Evolutionary conservation across 53 echinoderm and acorn worm species (phyloP).

Genomic region (Astropecten irregularis): DNA sequence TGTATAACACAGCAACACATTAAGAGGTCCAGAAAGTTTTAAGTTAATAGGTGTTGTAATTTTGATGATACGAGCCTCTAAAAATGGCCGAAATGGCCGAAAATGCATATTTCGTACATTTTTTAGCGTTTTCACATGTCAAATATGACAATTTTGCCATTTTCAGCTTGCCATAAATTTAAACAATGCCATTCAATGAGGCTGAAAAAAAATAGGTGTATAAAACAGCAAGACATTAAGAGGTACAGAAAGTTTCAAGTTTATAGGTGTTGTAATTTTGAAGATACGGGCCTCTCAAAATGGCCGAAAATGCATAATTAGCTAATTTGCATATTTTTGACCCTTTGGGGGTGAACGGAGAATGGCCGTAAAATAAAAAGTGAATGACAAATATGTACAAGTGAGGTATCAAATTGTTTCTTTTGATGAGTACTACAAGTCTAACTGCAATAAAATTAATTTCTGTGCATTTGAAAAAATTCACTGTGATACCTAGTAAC

Average conservation of each 20-base stretch:
- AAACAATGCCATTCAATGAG: background rate
- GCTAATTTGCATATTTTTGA: conserved; percentile 10
- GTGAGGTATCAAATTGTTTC: conserved; percentile 1
- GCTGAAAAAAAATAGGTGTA: background rate
- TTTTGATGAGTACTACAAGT: background rate
- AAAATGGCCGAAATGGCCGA: background rate
- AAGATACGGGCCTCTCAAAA: background rate
- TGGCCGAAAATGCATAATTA: background rate
- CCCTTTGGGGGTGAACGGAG: background rate
- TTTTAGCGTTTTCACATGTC: background rate
- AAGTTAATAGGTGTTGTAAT: no score
- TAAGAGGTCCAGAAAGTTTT: no score
- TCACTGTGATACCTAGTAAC: conserved; percentile 5
- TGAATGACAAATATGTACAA: background rate
- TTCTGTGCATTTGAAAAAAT: background rate
- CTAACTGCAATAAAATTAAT: background rate
- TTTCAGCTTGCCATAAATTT: background rate
- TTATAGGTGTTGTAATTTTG: background rate
- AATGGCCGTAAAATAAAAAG: background rate
- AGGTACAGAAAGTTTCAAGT: background rate
- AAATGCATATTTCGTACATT: background rate
- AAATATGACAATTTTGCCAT: background rate
- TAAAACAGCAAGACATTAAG: background rate
- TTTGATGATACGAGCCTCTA: background rate
- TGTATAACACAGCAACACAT: no score